Evolutionary conservation across 1,140 invertebrate species (phyloP), one percentile per base, ranked within the genome.

Genomic region (Vanessa tameamea): DNA sequence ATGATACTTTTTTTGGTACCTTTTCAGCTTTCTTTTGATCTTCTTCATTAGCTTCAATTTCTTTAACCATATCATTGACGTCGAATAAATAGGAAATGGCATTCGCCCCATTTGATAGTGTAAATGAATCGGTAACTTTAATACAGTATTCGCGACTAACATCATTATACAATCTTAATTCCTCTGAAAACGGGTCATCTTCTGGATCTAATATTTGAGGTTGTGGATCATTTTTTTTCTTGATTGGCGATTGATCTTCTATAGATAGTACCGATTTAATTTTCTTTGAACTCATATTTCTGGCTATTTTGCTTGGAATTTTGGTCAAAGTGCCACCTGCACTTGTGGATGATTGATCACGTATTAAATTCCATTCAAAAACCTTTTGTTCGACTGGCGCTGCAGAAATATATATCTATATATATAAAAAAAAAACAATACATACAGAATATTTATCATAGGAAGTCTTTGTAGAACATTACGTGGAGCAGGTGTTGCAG

Each of bases 11-110:
- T 72, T 88, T 91, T 20, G 76, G 47, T 71, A 69, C 75, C 75
- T 87, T 87, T 4, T 85, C 87, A 9, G 73, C 14, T 80, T 86
- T 88, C 63, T 86, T 88, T 59, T 70, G 72, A 16, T 87, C 82
- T 47, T 87, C 87, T 65, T 86, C 80, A 55, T 47, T 68, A 37
- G 50, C 23, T 67, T 86, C 77, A 12, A 85, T 66, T 69, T 86
- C 85, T 67, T 78, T 83, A 26, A 80, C n/a, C 77, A 88, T 86
- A 66, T 91, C 80, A 61, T 77, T 77, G 16, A 89, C 63, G 71
- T 88, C 78, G 74, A 89, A 88, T 57, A 89, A 53, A 61, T 89
- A 89, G 11, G 74, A 50, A 63, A 79, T 53, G 47, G 72, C 64
- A 63, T 37, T 82, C 12, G 31, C n/a, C 14, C 47, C 26, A 69